A percentile compares a stretch with the other conserved stretches of the same genome.
These are phyloP conservation scores for Drosophila dives DNA, from an alignment of 2,888 invertebrate species.

Conservation along the genomic window DNA sequence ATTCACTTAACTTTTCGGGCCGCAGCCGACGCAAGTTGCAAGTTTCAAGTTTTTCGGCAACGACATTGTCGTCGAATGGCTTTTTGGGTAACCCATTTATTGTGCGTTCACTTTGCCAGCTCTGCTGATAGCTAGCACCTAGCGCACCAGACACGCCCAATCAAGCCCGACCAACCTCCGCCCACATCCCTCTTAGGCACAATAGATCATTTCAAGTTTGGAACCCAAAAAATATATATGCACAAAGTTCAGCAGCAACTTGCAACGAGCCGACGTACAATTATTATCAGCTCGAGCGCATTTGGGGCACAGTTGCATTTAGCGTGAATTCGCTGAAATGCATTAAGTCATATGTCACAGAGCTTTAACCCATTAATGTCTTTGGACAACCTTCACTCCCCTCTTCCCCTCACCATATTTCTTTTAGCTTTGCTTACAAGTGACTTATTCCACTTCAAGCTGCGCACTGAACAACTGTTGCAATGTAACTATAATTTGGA, in stretches of 20 bases:
- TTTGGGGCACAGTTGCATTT: conserved; percentile 34
- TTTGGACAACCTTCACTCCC: not conserved
- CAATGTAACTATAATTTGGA: conserved; percentile 40
- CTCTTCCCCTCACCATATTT: not conserved
- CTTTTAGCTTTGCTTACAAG: not conserved
- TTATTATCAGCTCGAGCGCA: conserved; percentile 69
- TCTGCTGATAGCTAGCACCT: conserved; percentile 42
- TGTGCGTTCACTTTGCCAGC: conserved; percentile 61
- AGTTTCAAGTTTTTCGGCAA: conserved; percentile 61
- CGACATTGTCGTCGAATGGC: conserved; percentile 27
- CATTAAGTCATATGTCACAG: conserved; percentile 54
- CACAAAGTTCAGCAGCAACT: conserved; percentile 65
- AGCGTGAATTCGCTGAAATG: conserved; percentile 29
- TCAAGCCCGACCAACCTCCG: not conserved
- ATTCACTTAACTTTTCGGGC: conserved; percentile 78
- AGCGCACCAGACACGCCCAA: conserved; percentile 10
- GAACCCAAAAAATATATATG: conserved; percentile 61
- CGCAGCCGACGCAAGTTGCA: conserved; percentile 59
- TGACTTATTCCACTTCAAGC: conserved; percentile 3
- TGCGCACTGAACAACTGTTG: conserved; percentile 32
- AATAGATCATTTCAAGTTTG: conserved; percentile 70
- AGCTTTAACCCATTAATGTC: conserved; percentile 46
- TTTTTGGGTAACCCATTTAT: conserved; percentile 43
- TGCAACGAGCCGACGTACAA: conserved; percentile 47
- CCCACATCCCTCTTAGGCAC: conserved; percentile 24